Evolutionary conservation across 2,113 vertebrate genomes (phyloP), one percentile per base, ranked within the genome.

Genomic region (Plecotus auritus): DNA sequence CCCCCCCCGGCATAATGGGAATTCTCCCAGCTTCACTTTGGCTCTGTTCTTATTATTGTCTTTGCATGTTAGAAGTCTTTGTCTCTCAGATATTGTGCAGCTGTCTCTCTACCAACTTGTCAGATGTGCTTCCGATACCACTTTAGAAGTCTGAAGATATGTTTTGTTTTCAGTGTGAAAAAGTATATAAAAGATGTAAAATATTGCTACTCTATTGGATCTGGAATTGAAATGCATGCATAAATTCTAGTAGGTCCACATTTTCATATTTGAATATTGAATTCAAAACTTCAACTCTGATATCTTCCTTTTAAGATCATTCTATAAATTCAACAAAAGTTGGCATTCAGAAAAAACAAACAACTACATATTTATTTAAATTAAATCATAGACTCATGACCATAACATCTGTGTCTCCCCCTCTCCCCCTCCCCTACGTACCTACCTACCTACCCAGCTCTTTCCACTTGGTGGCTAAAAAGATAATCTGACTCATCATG

Each of bases 101-200:
- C 67, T 80, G 51, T 49, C 42, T 7, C 28, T 11, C 22, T 81
- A 22, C 6, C 78, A 90, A 80, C 67, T 78, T 92, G 30, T 67
- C 32, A 66, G 67, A 84, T 80, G 37, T 80, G 78, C 45, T 88
- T 85, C 78, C 54, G 80, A 81, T 51, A 16, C 7, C 16, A 67
- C 70, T 42, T 85, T 56, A 30, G 45, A 89, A 82, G 30, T 59
- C 51, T 81, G n/a, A 56, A 64, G 23, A 28, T 91, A 17, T 32
- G 67, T 78, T 96, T 94, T 89, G 49, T 81, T 97, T 96, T 85
- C 49, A 54, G 51, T 83, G 54, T 96, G 74, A 92, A 90, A 56
- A 20, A 90, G 64, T 85, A 49, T 22, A 67, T 28, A 32, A 92
- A 95, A 37, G 47, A 74, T 84, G 85, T 94, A 70, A 80, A 89